Evolutionary conservation across 2,113 vertebrate genomes (phyloP).

Genomic region (Daubentonia madagascariensis): DNA sequence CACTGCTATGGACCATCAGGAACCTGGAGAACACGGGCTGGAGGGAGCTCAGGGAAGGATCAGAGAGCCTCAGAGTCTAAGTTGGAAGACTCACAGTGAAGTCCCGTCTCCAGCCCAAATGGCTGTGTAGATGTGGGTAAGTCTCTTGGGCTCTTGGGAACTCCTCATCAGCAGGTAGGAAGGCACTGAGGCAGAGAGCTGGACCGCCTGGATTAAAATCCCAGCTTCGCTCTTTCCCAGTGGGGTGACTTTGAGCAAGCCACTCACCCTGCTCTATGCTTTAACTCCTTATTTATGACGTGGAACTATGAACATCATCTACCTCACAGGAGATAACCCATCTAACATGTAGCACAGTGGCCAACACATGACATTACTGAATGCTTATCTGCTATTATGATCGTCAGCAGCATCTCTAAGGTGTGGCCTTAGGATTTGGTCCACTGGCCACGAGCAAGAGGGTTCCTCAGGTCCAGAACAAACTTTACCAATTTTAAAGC

Average conservation of each 20-base stretch:
- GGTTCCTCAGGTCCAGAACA: not conserved
- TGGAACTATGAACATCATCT: not conserved
- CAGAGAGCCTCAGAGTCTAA: not conserved
- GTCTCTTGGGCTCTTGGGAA: not conserved
- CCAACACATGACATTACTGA: not conserved
- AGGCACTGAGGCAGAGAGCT: not conserved
- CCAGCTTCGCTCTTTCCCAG: not conserved
- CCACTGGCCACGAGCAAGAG: not conserved
- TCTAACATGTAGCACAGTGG: fast-evolving
- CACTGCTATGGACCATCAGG: not conserved
- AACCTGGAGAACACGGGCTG: not conserved
- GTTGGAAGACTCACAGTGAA: not conserved
- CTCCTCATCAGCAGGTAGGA: not conserved
- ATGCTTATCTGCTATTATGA: not conserved
- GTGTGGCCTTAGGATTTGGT: not conserved
- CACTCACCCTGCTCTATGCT: fast-evolving
- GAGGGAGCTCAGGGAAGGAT: not conserved
- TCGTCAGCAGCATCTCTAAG: no score
- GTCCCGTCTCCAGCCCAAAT: not conserved
- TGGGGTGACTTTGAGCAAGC: not conserved
- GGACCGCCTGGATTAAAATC: not conserved
- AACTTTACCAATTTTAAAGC: not conserved
- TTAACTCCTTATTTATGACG: not conserved
- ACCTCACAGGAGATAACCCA: not conserved
- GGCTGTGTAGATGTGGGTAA: not conserved